These are phyloP conservation scores for Amphiprion ocellaris DNA, from an alignment of 2,113 vertebrate species.

Conservation along the genomic window DNA sequence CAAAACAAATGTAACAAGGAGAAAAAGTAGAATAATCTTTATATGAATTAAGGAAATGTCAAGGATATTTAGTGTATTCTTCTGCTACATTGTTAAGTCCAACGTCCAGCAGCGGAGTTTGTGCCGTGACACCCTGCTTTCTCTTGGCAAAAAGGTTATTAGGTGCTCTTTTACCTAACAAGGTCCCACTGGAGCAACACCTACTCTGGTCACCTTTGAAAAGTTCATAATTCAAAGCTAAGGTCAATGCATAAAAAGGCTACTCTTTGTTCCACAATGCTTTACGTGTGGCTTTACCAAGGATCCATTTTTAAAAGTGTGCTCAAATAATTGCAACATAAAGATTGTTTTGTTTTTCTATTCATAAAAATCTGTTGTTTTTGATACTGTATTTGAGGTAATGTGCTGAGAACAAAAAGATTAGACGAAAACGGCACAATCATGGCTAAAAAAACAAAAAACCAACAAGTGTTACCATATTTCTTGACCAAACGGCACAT, in stretches of 20 bases:
- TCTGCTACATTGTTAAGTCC: not conserved
- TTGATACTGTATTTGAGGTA: too few relatives aligned
- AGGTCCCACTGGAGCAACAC: constrained; percentile 39
- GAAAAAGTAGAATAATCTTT: not conserved
- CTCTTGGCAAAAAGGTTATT: constrained; percentile 26
- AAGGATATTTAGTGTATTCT: not conserved
- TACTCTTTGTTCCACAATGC: not conserved
- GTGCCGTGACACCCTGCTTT: not conserved
- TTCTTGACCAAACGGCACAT: too few relatives aligned
- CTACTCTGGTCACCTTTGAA: constrained; percentile 54
- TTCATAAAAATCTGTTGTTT: not conserved
- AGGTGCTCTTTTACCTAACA: constrained; percentile 45
- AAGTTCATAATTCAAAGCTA: constrained; percentile 31
- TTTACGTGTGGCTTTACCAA: not conserved
- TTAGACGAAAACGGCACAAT: too few relatives aligned
- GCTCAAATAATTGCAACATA: not conserved
- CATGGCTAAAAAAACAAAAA: too few relatives aligned
- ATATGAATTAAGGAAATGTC: not conserved
- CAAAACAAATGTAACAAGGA: not conserved
- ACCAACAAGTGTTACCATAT: too few relatives aligned
- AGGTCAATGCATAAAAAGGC: constrained; percentile 40
- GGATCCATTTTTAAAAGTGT: not conserved
- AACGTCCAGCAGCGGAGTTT: not conserved
- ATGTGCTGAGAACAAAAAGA: too few relatives aligned
- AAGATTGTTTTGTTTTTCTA: not conserved